Evolutionary conservation across 2,888 invertebrate genomes (phyloP), one percentile per base, ranked within the genome.

Genomic region (Merodon equestris): DNA sequence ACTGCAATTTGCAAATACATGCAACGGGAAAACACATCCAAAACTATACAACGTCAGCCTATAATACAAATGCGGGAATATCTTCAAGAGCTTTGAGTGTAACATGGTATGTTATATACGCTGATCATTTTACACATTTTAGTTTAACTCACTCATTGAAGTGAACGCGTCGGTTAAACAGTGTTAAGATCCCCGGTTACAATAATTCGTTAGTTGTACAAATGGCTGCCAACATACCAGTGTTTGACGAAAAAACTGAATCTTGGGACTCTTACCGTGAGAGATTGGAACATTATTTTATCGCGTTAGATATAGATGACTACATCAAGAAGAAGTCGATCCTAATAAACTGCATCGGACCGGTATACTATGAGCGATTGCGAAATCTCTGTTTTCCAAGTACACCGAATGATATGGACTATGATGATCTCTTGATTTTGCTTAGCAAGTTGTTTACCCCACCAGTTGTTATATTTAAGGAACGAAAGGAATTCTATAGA

Each of bases 211-310:
- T 47, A 1, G 40, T 14, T 40, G n/a, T 5, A 40, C 57, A 14
- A 66, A 76, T 76, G 76, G 76, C 76, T 1, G 61, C 64, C 12
- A 18, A 60, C 0, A 61, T 71, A 9, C 76, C 70, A 1, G 10
- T 27, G 1, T 76, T 66, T 66, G 48, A 76, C 10, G 71, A 71
- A 17, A 77, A 77, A 38, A 3, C 67, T 2, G 77, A 77, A 58
- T 77, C 72, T 7, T 77, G 77, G 77, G 77, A 77, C 0, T 66
- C 72, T 0, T 77, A 77, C 38, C 36, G 63, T 19, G 77, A 77
- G 13, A 34, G 77, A 12, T 57, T 77, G n/a, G 72, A 67, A 9
- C 57, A 72, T 48, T 67, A 72, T 47, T 77, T 77, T 27, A 14
- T 72, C 14, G 77, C 77, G 19, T 9, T 54, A 7, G 72, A 72